These are phyloP conservation scores for Grammomys surdaster DNA, from an alignment of 2,113 vertebrate species.

Conservation along the genomic window DNA sequence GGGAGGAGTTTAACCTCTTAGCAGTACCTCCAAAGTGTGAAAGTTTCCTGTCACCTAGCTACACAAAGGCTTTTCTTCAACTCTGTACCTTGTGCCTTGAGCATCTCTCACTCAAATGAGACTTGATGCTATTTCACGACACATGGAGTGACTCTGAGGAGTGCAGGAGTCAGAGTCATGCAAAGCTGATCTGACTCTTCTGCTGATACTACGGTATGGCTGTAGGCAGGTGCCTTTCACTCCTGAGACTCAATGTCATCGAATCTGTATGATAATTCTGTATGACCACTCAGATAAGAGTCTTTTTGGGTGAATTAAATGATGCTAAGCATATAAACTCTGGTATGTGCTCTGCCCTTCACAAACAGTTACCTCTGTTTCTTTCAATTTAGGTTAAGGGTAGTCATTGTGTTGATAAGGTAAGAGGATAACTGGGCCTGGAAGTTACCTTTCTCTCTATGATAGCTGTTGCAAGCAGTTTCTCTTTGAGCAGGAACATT, in stretches of 20 bases:
- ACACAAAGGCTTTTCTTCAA: background rate
- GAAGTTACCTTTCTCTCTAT: background rate
- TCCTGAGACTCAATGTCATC: background rate
- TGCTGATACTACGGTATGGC: background rate
- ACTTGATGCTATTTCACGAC: background rate
- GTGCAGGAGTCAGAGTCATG: background rate
- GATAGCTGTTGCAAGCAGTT: background rate
- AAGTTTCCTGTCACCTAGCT: background rate
- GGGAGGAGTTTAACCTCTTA: background rate
- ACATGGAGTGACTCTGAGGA: background rate
- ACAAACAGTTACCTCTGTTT: background rate
- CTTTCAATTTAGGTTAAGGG: background rate
- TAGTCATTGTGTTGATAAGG: background rate
- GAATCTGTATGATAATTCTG: background rate
- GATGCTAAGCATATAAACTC: background rate
- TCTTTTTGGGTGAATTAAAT: constrained; percentile 2
- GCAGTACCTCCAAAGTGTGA: background rate
- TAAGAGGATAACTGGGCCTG: background rate
- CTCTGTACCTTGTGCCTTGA: background rate
- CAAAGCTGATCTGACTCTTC: constrained; percentile 7
- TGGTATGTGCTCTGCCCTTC: background rate
- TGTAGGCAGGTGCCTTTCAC: background rate
- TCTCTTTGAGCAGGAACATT: background rate
- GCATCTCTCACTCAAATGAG: background rate
- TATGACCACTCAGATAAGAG: background rate